Evolutionary conservation across 2,797 vertebrate genomes (phyloP).

Genomic region (Monodelphis domestica): DNA sequence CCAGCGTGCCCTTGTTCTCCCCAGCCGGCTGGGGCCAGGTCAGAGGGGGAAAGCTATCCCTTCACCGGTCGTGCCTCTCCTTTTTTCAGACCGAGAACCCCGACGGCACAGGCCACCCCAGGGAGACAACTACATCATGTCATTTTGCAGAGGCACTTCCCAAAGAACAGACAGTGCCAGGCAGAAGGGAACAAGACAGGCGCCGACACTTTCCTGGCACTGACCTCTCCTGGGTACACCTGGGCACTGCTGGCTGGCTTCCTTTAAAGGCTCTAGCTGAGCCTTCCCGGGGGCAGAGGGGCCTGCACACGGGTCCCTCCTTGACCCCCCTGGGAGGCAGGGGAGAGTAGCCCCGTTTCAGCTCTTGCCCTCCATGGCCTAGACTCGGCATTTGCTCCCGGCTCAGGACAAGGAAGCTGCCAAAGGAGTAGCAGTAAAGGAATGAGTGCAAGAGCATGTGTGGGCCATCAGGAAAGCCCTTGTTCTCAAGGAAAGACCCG

Average conservation of each 20-base stretch:
- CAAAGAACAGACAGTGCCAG: neutral
- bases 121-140: neutral
- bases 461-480: no score
- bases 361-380: no score
- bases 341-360: neutral
- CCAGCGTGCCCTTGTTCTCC: no score
- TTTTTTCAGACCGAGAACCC: no score
- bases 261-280: neutral
- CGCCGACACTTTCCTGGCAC: neutral
- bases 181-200: neutral
- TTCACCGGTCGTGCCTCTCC: no score
- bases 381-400: no score
- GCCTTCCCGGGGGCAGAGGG: neutral
- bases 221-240: neutral
- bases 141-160: neutral
- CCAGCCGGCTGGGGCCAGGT: neutral
- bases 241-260: fast-evolving
- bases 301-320: neutral
- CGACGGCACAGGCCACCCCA: neutral
- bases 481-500: neutral
- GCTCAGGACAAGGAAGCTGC: no score
- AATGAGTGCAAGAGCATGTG: no score
- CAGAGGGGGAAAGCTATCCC: fast-evolving
- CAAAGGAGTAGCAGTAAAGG: no score
- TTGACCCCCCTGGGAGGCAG: neutral